Percentiles rank a stretch among this genome's conserved stretches.
These are phyloP conservation scores for Musca domestica DNA, from an alignment of 1,140 invertebrate genomes.

Conservation along the genomic window DNA sequence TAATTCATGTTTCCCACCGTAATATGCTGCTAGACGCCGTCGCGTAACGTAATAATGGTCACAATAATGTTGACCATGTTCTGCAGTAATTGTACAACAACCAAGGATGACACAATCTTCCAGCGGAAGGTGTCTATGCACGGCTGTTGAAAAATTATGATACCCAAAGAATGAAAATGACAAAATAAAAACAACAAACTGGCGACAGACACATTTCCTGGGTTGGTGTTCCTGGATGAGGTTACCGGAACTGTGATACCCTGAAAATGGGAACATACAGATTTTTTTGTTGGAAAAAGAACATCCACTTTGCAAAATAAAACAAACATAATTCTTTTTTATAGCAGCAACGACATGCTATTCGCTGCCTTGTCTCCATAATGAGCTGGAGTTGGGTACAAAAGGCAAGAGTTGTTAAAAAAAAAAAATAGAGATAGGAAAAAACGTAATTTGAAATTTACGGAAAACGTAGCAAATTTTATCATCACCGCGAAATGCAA, in stretches of 20 bases:
- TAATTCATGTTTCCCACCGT: slow-evolving; percentile 17
- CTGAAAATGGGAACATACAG: too few relatives aligned
- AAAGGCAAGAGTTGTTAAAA: neutral
- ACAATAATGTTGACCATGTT: slow-evolving; percentile 18
- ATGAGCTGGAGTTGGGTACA: too few relatives aligned
- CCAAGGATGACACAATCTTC: neutral
- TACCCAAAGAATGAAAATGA: neutral
- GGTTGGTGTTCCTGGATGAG: too few relatives aligned
- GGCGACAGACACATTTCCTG: too few relatives aligned
- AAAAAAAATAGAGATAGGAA: neutral
- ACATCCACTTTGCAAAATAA: neutral
- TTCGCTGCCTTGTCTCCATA: neutral
- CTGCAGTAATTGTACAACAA: neutral
- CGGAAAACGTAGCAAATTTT: slow-evolving; percentile 23
- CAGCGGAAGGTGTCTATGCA: slow-evolving; percentile 10
- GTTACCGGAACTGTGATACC: too few relatives aligned
- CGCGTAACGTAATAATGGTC: slow-evolving; percentile 7
- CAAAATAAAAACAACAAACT: neutral
- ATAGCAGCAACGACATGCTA: slow-evolving; percentile 26
- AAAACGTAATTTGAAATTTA: slow-evolving; percentile 20
- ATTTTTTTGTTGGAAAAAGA: too few relatives aligned
- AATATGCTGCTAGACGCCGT: neutral
- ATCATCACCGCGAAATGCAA: slow-evolving; percentile 28
- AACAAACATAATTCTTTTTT: slow-evolving; percentile 29
- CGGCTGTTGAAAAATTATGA: slow-evolving; percentile 7